These are phyloP conservation scores for Habropoda laboriosa DNA, from an alignment of 1,140 invertebrate species.

Conservation along the genomic window DNA sequence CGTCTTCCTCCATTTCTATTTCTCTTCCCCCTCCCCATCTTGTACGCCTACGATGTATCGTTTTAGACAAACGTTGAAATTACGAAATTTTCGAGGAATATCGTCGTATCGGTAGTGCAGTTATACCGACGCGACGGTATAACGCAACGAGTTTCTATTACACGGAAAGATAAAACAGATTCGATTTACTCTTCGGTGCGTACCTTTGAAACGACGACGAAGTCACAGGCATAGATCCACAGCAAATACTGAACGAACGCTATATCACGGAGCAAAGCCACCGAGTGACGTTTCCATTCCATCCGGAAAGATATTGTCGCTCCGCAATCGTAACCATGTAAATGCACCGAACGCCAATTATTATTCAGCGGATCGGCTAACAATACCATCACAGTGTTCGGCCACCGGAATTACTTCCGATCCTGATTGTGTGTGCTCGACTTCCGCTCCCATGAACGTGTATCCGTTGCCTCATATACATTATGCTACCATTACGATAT, in stretches of 20 bases:
- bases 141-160: not conserved
- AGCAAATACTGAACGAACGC: slow-evolving; percentile 63
- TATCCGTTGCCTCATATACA: slow-evolving; percentile 14
- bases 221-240: slow-evolving; percentile 48
- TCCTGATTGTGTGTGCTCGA: slow-evolving; percentile 72
- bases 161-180: not conserved
- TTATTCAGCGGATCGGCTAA: slow-evolving; percentile 52
- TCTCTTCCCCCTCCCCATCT: too few species aligned
- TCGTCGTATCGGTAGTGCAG: too few species aligned
- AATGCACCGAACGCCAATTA: slow-evolving; percentile 62
- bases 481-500: slow-evolving; percentile 12
- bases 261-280: slow-evolving; percentile 61
- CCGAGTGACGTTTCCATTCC: slow-evolving; percentile 56
- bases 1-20: not conserved
- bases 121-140: too few species aligned
- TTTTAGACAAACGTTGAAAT: not conserved
- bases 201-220: slow-evolving; percentile 1
- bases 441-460: slow-evolving; percentile 63
- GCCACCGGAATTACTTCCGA: slow-evolving; percentile 75
- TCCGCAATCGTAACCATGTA: slow-evolving; percentile 45
- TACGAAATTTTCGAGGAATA: too few species aligned
- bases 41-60: not conserved
- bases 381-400: slow-evolving; percentile 58
- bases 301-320: slow-evolving; percentile 57
- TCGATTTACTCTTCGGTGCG: not conserved